Evolutionary conservation across 2,797 vertebrate genomes (phyloP).

Genomic region (Sternarchorhynchus goeldii): DNA sequence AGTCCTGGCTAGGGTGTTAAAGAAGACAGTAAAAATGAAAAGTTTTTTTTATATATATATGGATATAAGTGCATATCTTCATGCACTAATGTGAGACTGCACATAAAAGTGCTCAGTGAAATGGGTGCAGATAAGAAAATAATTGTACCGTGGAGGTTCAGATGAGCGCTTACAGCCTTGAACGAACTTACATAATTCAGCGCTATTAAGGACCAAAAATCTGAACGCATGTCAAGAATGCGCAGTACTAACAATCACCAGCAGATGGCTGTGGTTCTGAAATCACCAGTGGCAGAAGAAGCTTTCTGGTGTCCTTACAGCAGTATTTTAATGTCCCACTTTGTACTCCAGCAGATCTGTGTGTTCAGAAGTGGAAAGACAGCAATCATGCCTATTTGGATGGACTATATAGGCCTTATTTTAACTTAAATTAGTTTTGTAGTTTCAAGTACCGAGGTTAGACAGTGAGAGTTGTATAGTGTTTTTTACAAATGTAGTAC

Average conservation of each 20-base stretch:
- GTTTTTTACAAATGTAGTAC: too few species aligned
- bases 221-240: neutral
- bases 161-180: neutral
- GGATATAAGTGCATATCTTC: neutral
- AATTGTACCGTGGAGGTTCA: neutral
- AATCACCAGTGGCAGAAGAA: neutral
- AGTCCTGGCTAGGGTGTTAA: too few species aligned
- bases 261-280: constrained; percentile 21
- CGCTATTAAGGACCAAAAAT: constrained; percentile 6
- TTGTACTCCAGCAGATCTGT: too few species aligned
- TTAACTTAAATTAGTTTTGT: too few species aligned
- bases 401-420: too few species aligned
- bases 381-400: neutral
- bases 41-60: too few species aligned
- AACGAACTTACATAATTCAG: constrained; percentile 29
- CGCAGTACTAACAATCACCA: constrained; percentile 13
- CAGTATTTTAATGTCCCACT: too few species aligned
- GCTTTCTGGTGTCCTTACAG: neutral
- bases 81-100: neutral
- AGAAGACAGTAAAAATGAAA: too few species aligned
- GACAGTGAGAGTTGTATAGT: too few species aligned
- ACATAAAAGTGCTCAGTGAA: constrained; percentile 23
- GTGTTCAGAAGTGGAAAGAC: neutral
- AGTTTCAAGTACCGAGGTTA: too few species aligned
- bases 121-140: constrained; percentile 9